Evolutionary conservation across 2,888 invertebrate species (phyloP), one percentile per base, ranked within the genome.

Genomic region (Cerastis rubricosa): DNA sequence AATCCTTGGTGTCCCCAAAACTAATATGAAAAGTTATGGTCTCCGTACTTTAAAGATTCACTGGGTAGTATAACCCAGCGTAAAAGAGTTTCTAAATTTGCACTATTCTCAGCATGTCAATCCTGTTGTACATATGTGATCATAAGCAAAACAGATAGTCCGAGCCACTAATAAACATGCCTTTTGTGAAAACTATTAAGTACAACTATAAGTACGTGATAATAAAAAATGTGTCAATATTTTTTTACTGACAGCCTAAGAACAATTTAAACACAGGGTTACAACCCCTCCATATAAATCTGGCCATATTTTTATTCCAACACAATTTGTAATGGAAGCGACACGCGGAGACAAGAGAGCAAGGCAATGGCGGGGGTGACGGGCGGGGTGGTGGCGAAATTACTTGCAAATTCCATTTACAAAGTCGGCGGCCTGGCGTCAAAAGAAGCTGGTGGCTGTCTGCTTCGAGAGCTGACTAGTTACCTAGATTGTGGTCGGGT

Each of bases 391-490:
- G 85, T 82, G 83, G 92, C 89, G 91, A 95, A 96, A 96, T 96
- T 96, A 96, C 96, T 96, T 96, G 96, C 96, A 96, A 96, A 96
- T 96, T 96, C 95, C 95, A 96, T 96, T 96, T 96, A 95, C 95
- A 91, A 93, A 96, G 92, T 94, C 94, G 90, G 92, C 89, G 94
- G 92, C 93, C 93, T 93, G 93, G 93, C 93, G 92, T 92, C 94
- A 93, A 93, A 94, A 95, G 95, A 94, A 94, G 92, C 94, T 88
- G 93, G 90, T 90, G 81, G 89, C 86, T 90, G 89, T 88, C 87
- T 89, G 81, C 81, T 83, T 83, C 87, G 68, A 57, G 65, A 78
- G 80, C 81, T 74, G 80, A 78, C 81, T 88, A 80, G 89, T 87
- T 90, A 89, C 88, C 89, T 90, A 89, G 86, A 89, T 84, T 89